Base-by-base conservation (phyloP, 2,113 vertebrate genomes). In the Zosterops borbonicus region DNA sequence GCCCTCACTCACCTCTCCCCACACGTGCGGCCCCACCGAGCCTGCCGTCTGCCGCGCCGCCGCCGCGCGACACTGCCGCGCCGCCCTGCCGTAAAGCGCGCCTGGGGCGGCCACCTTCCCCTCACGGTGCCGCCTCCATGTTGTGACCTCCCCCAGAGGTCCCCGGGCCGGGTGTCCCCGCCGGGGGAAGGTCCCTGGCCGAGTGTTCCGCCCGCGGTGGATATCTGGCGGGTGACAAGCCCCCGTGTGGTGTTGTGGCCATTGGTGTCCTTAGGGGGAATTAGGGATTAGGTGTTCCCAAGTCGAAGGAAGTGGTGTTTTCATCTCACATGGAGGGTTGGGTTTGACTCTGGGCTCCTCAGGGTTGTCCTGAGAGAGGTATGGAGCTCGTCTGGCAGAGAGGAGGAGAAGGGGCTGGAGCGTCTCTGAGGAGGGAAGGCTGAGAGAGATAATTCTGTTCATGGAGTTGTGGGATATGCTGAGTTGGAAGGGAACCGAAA, bases 1-100 rank as follows among this genome's bases (percentile, higher is more conserved):
- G 11, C 49, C 0, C n/a, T 42, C 25, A 2, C 44, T n/a, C 1
- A 37, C 1, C n/a, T 39, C 25, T 2, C 44, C n/a, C 1, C 42
- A 27, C 96, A 87, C 84, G 91, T 76, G 94, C 42, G 11, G 6
- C 8, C 5, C 37, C 10, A 1, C 52, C 33, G 49, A n/a, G 58
- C 71, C 73, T 75, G 67, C 0, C 74, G 87, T 29, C 47, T 12
- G 7, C 12, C 29, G 35, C 8, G 24, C 46, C 5, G 22, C 39
- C 5, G 11, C 10, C 16, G 50, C 37, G 12, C 92, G 77, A 90
- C 87, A 67, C 12, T 55, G 60, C 27, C 33, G 83, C 23, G 31
- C 6, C 22, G 12, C 5, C 6, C 4, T 39, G 58, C 89, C 92
- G 94, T 77, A 83, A 75, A 63, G 80, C 62, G 52, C 21, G 33